Evolutionary conservation across 1,140 invertebrate species (phyloP).

Genomic region (Leptopilina clavipes): DNA sequence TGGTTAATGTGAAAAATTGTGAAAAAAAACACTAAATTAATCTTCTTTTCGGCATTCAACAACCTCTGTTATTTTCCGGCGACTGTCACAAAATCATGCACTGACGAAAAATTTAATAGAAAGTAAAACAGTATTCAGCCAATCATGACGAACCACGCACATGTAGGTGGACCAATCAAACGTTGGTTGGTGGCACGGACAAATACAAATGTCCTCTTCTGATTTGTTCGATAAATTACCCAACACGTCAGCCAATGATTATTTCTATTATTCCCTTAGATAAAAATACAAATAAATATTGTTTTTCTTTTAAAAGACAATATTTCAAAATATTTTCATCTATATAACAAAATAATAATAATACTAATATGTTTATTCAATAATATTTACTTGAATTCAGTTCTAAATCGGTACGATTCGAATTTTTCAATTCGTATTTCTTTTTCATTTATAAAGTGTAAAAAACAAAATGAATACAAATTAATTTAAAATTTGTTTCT

Average conservation of each 20-base stretch:
- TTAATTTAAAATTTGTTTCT: no score
- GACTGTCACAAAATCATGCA: slow-evolving; percentile 50
- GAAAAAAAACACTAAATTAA: slow-evolving; percentile 40
- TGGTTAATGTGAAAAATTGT: slow-evolving; percentile 54
- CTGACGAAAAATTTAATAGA: slow-evolving; percentile 31
- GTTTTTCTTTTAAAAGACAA: no score
- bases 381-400: no score
- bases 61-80: slow-evolving; percentile 47
- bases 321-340: no score
- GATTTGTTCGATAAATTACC: neutral
- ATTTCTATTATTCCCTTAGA: slow-evolving; percentile 18
- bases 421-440: no score
- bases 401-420: no score
- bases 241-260: neutral
- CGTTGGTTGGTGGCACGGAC: slow-evolving; percentile 17
- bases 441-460: no score
- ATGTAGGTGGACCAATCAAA: slow-evolving; percentile 46
- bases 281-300: neutral
- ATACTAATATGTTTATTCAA: no score
- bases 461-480: no score
- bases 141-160: slow-evolving; percentile 43
- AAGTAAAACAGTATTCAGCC: slow-evolving; percentile 26
- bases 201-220: neutral
- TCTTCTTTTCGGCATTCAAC: neutral
- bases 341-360: no score